Evolutionary conservation across 2,888 invertebrate genomes (phyloP).

Genomic region (Eledone cirrhosa): DNA sequence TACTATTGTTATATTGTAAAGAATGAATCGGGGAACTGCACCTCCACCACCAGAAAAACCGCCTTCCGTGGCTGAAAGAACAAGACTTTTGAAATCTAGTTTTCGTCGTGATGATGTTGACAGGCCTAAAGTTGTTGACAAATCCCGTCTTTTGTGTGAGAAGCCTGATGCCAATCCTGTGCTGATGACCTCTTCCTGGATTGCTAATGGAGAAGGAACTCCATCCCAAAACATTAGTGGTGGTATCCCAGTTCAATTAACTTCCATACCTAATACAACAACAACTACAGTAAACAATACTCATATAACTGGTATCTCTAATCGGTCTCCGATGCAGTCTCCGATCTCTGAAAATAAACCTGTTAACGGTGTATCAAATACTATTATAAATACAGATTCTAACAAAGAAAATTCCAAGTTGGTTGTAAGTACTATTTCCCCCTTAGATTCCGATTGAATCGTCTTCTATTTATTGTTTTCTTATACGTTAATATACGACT

Average conservation of each 20-base stretch:
- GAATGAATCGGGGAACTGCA: slow-evolving; percentile 46
- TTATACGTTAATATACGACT: too few species aligned
- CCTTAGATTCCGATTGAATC: too few species aligned
- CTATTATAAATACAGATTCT: slow-evolving; percentile 33
- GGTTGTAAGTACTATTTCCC: slow-evolving; percentile 19
- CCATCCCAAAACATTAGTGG: slow-evolving; percentile 32
- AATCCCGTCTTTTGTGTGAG: slow-evolving; percentile 40
- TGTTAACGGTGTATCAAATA: not conserved
- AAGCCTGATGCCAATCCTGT: slow-evolving; percentile 18
- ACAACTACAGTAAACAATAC: too few species aligned
- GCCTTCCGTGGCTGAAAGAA: slow-evolving; percentile 57
- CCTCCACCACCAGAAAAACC: slow-evolving; percentile 57
- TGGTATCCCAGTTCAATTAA: not conserved
- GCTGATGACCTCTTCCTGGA: slow-evolving; percentile 25
- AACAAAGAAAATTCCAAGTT: slow-evolving; percentile 33
- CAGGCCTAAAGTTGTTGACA: slow-evolving; percentile 44
- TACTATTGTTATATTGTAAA: not conserved
- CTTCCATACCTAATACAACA: too few species aligned
- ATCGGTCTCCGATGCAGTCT: slow-evolving; percentile 21
- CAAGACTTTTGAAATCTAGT: slow-evolving; percentile 53
- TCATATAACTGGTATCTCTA: too few species aligned
- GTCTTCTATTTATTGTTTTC: too few species aligned
- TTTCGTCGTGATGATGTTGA: slow-evolving; percentile 54
- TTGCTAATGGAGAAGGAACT: slow-evolving; percentile 37
- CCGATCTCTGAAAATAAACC: not conserved